Evolutionary conservation across 2,888 invertebrate genomes (phyloP).

Genomic region (Zhengitettix transpicula): DNA sequence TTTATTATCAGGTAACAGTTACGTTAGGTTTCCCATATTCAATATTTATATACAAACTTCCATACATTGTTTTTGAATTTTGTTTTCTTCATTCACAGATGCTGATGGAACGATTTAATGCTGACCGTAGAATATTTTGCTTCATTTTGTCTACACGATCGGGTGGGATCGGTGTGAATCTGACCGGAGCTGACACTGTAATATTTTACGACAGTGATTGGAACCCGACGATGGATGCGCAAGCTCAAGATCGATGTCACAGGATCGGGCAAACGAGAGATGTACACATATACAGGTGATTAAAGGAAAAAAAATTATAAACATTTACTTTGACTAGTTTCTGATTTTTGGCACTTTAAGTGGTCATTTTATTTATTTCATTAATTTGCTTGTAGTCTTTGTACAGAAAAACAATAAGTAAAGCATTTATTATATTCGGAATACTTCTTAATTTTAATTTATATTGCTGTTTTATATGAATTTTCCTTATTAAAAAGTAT

Average conservation of each 20-base stretch:
- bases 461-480: no score
- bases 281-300: constrained; percentile 82
- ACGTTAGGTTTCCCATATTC: constrained; percentile 13
- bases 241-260: constrained; percentile 92
- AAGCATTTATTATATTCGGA: no score
- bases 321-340: no score
- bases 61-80: no score
- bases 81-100: constrained; percentile 28
- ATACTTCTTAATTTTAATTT: no score
- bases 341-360: no score
- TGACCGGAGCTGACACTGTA: constrained; percentile 97
- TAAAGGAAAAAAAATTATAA: no score
- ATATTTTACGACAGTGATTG: constrained; percentile 99
- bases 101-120: constrained; percentile 94
- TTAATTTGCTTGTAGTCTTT: no score
- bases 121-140: constrained; percentile 84
- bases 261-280: constrained; percentile 98
- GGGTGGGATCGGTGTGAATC: constrained; percentile 94
- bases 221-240: constrained; percentile 99
- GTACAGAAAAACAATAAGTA: no score
- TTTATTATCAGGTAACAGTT: constrained; percentile 8
- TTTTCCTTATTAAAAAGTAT: no score
- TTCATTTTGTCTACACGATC: constrained; percentile 96
- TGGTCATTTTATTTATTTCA: no score
- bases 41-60: no score